Conservation (phyloP, 2,113 vertebrate genomes). For the Colaptes auratus region DNA sequence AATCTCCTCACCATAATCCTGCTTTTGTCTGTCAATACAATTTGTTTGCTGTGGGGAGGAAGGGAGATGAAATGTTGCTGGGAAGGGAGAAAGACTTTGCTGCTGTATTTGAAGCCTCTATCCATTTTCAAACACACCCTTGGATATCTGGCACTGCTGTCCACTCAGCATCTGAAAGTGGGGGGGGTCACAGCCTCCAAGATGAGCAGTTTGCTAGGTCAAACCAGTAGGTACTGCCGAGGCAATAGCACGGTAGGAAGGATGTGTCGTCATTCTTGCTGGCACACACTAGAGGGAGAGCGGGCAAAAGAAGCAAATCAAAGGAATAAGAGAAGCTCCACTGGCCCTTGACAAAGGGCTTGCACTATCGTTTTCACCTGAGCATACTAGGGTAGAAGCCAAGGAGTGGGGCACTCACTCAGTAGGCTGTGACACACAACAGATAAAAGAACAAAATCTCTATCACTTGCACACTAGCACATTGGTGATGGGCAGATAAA, state of each 20-base stretch:
- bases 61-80: constrained; percentile 5
- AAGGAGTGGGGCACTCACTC: background rate
- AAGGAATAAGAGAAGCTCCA: background rate
- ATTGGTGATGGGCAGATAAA: background rate
- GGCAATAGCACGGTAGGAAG: background rate
- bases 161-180: background rate
- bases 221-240: background rate
- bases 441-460: background rate
- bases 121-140: background rate
- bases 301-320: background rate
- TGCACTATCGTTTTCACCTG: background rate
- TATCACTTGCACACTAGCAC: background rate
- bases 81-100: constrained; percentile 18
- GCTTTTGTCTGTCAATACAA: constrained; percentile 70
- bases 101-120: background rate
- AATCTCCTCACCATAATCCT: constrained; percentile 73
- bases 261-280: background rate
- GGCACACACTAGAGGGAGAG: background rate
- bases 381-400: background rate
- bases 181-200: background rate
- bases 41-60: constrained; percentile 57
- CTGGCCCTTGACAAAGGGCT: background rate
- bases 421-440: background rate
- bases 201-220: background rate
- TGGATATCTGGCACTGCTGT: background rate